These are phyloP conservation scores for Protophormia terraenovae DNA, from an alignment of 2,888 invertebrate species.

Conservation along the genomic window DNA sequence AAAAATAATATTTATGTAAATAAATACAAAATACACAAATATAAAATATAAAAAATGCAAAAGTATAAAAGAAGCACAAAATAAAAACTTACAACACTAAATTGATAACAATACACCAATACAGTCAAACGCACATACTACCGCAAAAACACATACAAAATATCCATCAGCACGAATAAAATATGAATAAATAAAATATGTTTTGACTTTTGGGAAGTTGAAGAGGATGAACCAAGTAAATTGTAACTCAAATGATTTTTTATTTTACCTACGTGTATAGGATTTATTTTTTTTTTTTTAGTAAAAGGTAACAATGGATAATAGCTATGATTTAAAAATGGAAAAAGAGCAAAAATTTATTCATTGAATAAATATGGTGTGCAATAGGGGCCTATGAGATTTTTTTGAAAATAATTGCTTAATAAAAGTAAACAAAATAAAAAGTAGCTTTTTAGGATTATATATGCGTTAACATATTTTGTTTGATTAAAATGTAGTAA, in stretches of 20 bases:
- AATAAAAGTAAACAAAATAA: background rate
- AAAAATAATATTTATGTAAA: no score
- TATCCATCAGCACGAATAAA: background rate
- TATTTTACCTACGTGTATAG: background rate
- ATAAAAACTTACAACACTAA: conserved; percentile 1
- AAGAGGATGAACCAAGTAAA: background rate
- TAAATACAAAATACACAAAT: conserved; percentile 48
- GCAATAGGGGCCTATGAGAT: background rate
- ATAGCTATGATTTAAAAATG: background rate
- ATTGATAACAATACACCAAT: conserved; percentile 12
- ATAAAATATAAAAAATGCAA: conserved; percentile 25
- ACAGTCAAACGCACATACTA: background rate
- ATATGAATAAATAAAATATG: conserved; percentile 33
- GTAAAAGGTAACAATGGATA: background rate
- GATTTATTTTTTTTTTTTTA: background rate
- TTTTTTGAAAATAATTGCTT: background rate
- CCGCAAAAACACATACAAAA: background rate
- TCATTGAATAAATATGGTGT: background rate
- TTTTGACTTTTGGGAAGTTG: background rate
- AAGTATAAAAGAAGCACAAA: background rate
- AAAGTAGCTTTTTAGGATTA: no score
- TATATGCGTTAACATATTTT: no score
- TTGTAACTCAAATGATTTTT: conserved; percentile 39
- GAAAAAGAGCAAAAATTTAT: background rate
- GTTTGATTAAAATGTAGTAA: no score